These are phyloP conservation scores for Drosophila sechellia DNA, from an alignment of 1,140 invertebrate genomes.

Conservation along the genomic window DNA sequence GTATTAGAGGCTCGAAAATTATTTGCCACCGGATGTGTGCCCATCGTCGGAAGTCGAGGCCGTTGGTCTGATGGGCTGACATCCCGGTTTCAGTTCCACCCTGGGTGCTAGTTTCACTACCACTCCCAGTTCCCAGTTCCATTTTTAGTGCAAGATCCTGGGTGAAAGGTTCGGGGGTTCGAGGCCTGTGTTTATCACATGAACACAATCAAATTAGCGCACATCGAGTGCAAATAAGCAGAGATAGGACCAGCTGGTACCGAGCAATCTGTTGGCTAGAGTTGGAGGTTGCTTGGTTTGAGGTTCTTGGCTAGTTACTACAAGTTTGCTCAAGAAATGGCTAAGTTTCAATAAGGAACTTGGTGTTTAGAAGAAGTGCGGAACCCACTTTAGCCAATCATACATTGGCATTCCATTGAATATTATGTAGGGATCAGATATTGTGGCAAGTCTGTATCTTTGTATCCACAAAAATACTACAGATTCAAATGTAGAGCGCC, in stretches of 20 bases:
- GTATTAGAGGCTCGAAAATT: slow-evolving; percentile 66
- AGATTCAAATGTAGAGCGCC: neutral
- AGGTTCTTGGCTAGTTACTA: neutral
- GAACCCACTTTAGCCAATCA: neutral
- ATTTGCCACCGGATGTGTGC: slow-evolving; percentile 80
- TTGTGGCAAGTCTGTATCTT: no score
- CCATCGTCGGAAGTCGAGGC: slow-evolving; percentile 42
- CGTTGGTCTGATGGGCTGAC: slow-evolving; percentile 23
- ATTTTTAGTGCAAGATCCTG: slow-evolving; percentile 15
- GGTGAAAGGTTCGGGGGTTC: neutral
- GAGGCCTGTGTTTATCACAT: slow-evolving; percentile 72
- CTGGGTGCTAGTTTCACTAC: slow-evolving; percentile 2
- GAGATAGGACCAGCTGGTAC: slow-evolving; percentile 67
- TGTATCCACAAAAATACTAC: neutral
- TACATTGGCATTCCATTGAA: no score
- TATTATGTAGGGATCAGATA: no score
- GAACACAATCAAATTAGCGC: slow-evolving; percentile 83
- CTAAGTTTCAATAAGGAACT: neutral
- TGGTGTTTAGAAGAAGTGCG: neutral
- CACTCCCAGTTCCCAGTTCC: neutral
- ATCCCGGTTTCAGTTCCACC: slow-evolving; percentile 9
- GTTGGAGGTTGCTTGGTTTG: no score
- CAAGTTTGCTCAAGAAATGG: neutral
- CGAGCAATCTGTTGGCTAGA: slow-evolving; percentile 8
- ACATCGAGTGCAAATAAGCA: slow-evolving; percentile 79